Base-by-base conservation (phyloP, 1,140 invertebrate genomes). In the Acromyrmex charruanus region DNA sequence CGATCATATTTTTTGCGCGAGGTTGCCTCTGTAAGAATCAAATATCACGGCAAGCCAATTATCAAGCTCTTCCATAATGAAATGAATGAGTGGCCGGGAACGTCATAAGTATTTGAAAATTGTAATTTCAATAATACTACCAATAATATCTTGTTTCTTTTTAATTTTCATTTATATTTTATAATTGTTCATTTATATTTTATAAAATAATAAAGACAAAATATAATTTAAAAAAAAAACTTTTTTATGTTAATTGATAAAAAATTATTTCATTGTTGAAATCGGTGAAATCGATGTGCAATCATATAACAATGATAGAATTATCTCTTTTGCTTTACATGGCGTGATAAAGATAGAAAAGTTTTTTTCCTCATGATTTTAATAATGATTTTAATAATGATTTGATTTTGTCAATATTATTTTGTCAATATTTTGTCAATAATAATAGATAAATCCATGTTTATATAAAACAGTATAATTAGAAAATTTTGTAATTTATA, bases 1-100 rank as follows among this genome's bases (percentile, higher is more conserved):
- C 2, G 21, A 58, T 61, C n/a, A 10, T 72, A 72, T 49, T 72
- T 72, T 72, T 55, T 82, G 21, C 53, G 16, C 44, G n/a, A 53
- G 12, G 5, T 28, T 16, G 58, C 1, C 21, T 18, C 0, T 63
- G 28, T 6, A 10, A 65, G 5, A 66, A 51, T 69, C 14, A 39
- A 58, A 58, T n/a, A 39, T 59, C 35, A 16, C 14, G 10, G 14
- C 5, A 12, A 5, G 10, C 16, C 55, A 81, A 71, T 81, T 69
- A 69, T 69, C 63, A 66, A 21, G 16, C 4, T 14, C 21, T 3
- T 65, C 14, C 1, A 35, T 21, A 53, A 66, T 31, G 12, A 79
- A 21, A 77, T 35, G 18, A 69, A 39, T 14, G 31, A 35, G 2
- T n/a, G 7, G 18, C 0, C 10, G 44, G 4, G 4, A 28, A 5